A percentile compares a stretch with the other conserved stretches of the same genome.
These are phyloP conservation scores for Ammodytes dubius DNA, from an alignment of 2,113 vertebrate species.

Conservation along the genomic window DNA sequence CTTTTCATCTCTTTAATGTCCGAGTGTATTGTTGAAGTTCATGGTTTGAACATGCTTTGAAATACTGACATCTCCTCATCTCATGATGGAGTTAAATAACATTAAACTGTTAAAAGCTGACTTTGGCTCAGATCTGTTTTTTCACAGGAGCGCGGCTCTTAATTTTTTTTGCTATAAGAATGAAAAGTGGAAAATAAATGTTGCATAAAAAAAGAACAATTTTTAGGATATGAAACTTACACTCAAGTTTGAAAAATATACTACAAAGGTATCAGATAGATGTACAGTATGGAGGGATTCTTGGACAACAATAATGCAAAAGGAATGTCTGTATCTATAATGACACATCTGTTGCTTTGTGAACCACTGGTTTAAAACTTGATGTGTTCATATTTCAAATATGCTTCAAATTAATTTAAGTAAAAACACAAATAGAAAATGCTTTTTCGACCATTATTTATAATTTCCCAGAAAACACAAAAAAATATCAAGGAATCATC, in stretches of 20 bases:
- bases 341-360: background rate
- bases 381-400: background rate
- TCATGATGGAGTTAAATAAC: conserved; percentile 31
- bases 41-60: conserved; percentile 15
- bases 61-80: conserved; percentile 32
- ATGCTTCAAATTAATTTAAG: conserved; percentile 3
- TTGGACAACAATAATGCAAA: background rate
- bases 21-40: background rate
- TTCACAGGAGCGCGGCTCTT: background rate
- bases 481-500: conserved; percentile 36
- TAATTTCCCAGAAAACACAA: conserved; percentile 49
- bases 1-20: background rate
- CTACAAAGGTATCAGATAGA: background rate
- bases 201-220: background rate
- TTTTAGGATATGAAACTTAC: background rate
- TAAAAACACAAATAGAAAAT: background rate
- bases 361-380: background rate
- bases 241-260: background rate
- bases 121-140: conserved; percentile 4
- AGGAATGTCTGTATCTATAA: background rate
- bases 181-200: background rate
- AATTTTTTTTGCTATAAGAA: background rate
- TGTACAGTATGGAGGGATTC: background rate
- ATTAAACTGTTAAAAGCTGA: conserved; percentile 11
- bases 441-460: conserved; percentile 30